Conservation (phyloP, 2,113 vertebrate genomes). For the Rynchops niger region DNA sequence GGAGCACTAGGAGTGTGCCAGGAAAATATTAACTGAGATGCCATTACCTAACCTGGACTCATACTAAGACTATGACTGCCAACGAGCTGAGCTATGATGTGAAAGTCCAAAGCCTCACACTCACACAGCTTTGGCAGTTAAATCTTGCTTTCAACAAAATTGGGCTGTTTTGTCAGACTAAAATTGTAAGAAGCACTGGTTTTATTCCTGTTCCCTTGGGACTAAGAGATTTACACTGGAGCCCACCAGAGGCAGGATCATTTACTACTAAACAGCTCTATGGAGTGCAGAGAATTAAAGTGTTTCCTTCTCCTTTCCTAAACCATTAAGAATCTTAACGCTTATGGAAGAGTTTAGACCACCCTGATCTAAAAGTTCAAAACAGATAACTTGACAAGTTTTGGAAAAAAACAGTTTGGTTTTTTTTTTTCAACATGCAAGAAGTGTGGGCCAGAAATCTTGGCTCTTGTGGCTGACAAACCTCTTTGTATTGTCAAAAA, state of each 20-base stretch:
- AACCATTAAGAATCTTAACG: neutral
- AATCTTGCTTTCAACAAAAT: neutral
- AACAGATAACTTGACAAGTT: neutral
- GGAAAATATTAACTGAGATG: slow-evolving; percentile 21
- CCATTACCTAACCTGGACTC: neutral
- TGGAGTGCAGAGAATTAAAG: neutral
- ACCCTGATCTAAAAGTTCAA: neutral
- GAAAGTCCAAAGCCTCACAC: neutral
- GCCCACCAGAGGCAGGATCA: neutral
- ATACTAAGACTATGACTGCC: neutral
- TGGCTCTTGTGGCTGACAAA: neutral
- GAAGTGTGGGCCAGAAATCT: neutral
- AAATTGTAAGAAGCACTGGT: neutral
- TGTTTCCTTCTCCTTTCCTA: neutral
- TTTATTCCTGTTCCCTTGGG: neutral
- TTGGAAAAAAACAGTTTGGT: neutral
- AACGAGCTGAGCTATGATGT: neutral
- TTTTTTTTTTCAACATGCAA: neutral
- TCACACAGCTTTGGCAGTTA: neutral
- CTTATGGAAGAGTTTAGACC: neutral
- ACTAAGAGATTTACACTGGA: neutral
- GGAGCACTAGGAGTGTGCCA: neutral
- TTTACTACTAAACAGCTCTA: neutral
- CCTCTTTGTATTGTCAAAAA: neutral
- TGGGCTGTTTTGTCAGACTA: neutral